A percentile compares a stretch with the other conserved stretches of the same genome.
Conservation (phyloP, 35 echinoderm and acorn worm genomes). For the Lytechinus pictus region DNA sequence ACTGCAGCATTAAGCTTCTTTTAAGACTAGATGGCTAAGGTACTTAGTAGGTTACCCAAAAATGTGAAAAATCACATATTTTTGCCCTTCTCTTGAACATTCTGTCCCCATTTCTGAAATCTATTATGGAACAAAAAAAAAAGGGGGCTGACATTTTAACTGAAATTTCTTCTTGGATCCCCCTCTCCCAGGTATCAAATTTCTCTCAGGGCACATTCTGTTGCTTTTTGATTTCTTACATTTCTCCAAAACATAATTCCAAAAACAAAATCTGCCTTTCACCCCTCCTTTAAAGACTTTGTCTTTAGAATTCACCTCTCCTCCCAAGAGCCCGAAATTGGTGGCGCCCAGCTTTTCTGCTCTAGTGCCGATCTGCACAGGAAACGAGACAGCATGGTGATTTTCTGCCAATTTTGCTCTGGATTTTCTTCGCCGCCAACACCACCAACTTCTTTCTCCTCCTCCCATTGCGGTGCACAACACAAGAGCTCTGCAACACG, state of each 20-base stretch:
- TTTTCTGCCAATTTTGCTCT: constrained; percentile 25
- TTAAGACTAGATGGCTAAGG: no score
- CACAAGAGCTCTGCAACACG: not conserved
- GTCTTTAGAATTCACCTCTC: not conserved
- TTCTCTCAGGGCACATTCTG: not conserved
- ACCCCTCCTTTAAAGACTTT: not conserved
- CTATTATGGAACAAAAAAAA: no score
- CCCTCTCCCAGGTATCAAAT: not conserved
- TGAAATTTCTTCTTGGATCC: no score
- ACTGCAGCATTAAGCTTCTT: no score
- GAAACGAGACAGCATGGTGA: not conserved
- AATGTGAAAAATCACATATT: no score
- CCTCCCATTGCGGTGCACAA: not conserved
- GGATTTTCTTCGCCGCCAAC: not conserved
- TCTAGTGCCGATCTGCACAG: not conserved
- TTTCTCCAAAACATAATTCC: not conserved
- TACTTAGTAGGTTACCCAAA: no score
- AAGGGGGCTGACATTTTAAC: no score
- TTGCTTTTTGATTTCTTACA: not conserved
- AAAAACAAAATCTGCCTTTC: not conserved
- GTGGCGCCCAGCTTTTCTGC: not conserved
- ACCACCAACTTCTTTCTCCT: constrained; percentile 5
- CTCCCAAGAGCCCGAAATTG: not conserved
- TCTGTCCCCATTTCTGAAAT: no score
- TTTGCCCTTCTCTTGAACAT: no score